Evolutionary conservation across 2,888 invertebrate genomes (phyloP).

Genomic region (Eupithecia centaureata): DNA sequence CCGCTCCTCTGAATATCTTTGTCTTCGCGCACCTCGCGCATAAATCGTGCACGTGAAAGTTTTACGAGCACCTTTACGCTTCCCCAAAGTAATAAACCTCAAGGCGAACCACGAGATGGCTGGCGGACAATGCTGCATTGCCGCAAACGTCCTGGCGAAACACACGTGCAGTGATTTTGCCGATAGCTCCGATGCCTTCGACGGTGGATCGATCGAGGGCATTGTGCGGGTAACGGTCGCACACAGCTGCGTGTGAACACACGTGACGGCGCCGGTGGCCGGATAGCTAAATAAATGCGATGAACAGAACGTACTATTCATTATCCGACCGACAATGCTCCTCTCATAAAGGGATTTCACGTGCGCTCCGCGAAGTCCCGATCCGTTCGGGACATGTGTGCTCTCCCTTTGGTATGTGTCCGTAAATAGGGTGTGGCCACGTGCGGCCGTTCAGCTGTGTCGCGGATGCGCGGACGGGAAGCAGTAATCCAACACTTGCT

Average conservation of each 20-base stretch:
- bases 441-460: constrained; percentile 82
- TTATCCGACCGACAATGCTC: constrained; percentile 79
- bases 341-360: constrained; percentile 83
- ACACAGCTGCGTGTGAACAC: constrained; percentile 81
- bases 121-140: constrained; percentile 68
- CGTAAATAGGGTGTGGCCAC: constrained; percentile 84
- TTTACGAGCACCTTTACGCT: constrained; percentile 80
- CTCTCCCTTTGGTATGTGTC: constrained; percentile 80
- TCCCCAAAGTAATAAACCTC: constrained; percentile 76
- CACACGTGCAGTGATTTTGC: constrained; percentile 79
- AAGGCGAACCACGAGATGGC: constrained; percentile 55
- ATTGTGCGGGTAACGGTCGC: constrained; percentile 83
- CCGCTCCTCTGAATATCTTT: constrained; percentile 77
- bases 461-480: constrained; percentile 82
- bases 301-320: constrained; percentile 77
- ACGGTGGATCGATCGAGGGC: constrained; percentile 81
- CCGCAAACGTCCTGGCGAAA: constrained; percentile 72
- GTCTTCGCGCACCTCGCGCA: constrained; percentile 74
- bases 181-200: constrained; percentile 77
- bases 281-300: constrained; percentile 84
- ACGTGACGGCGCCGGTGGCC: constrained; percentile 80
- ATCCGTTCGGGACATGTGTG: constrained; percentile 83
- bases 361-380: constrained; percentile 81
- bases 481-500: constrained; percentile 79
- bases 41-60: constrained; percentile 82